Conservation (phyloP, 2,888 invertebrate genomes). For the Hydroisotoma schaefferi region DNA sequence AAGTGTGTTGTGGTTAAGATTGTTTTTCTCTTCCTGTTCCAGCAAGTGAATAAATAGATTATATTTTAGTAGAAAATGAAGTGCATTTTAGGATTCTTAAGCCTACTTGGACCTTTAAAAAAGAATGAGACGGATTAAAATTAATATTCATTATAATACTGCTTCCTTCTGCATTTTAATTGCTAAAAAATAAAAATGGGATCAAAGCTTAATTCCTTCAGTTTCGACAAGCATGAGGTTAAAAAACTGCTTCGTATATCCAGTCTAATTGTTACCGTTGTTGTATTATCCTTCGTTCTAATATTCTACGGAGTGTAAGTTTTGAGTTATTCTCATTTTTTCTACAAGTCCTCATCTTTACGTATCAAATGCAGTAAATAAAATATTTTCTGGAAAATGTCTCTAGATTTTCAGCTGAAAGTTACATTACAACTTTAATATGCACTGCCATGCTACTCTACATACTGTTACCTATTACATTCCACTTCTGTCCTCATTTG, state of each 20-base stretch:
- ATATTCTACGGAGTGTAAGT: background rate
- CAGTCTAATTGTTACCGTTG: background rate
- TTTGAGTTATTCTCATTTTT: background rate
- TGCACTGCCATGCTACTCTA: background rate
- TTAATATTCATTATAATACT: no score
- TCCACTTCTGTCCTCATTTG: constrained; percentile 2
- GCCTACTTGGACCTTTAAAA: no score
- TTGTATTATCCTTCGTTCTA: background rate
- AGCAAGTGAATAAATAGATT: no score
- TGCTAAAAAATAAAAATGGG: background rate
- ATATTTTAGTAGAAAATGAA: no score
- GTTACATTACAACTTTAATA: background rate
- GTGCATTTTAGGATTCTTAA: no score
- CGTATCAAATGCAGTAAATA: background rate
- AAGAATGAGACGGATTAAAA: no score
- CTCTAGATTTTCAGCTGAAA: background rate
- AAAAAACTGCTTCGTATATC: background rate
- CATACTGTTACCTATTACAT: background rate
- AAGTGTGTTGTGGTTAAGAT: no score
- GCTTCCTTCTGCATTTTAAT: no score
- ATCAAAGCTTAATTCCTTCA: background rate
- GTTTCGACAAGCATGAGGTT: background rate
- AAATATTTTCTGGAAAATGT: background rate
- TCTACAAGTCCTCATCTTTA: background rate
- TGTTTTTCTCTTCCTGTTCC: no score